These are phyloP conservation scores for Phaetusa simplex DNA, from an alignment of 2,113 vertebrate genomes.

Conservation along the genomic window DNA sequence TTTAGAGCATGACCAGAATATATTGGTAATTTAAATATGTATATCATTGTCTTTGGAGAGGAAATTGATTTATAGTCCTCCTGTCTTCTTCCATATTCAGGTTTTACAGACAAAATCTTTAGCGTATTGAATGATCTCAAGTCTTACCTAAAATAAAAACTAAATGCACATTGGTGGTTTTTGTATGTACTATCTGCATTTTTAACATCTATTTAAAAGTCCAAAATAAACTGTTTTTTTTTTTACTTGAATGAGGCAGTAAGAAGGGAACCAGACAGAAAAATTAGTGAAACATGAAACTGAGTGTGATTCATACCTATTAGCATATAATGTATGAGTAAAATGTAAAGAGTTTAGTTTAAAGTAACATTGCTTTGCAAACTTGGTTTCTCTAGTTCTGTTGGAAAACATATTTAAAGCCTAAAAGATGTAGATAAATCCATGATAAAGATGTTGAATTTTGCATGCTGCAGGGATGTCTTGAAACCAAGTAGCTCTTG, in stretches of 20 bases:
- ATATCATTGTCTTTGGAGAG: background rate
- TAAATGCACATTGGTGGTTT: background rate
- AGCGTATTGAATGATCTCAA: background rate
- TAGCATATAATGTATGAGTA: background rate
- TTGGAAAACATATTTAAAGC: background rate
- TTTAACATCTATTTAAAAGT: background rate
- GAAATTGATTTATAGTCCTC: background rate
- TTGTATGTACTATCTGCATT: background rate
- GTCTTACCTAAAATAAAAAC: background rate
- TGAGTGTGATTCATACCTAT: background rate
- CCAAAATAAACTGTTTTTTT: background rate
- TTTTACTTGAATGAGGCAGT: background rate
- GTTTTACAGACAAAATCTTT: background rate
- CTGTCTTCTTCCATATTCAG: background rate
- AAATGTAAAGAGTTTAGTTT: background rate
- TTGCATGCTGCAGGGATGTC: background rate
- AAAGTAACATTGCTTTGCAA: background rate
- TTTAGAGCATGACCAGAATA: background rate
- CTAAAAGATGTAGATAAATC: background rate
- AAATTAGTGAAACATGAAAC: background rate
- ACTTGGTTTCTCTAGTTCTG: background rate
- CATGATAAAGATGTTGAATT: background rate
- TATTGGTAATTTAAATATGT: background rate
- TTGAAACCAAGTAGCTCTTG: background rate
- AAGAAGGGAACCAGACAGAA: background rate